Evolutionary conservation across 64 coral and sea anemone genomes (phyloP), one percentile per base, ranked within the genome.

Genomic region (Orbicella faveolata): DNA sequence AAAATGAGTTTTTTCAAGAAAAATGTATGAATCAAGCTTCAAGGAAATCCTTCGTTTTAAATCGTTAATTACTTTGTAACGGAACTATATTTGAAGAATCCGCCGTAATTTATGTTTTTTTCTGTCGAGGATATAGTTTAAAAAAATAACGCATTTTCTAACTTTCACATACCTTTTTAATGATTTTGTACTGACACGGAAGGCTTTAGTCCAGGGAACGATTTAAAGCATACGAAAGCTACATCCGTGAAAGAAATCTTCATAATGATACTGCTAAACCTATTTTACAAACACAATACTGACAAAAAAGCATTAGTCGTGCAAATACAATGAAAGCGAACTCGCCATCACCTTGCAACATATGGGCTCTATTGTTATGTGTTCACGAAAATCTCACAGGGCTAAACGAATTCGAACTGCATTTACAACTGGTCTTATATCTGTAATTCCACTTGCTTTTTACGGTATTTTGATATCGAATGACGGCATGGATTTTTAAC

Each of bases 171-270:
- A 59, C 55, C 55, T 59, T 59, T 59, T 59, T 14, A 59, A 59
- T 12, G 55, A 59, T 59, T 59, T 59, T 10, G 55, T 59, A 16
- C 6, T 59, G 55, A 59, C 55, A 59, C 15, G 55, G 15, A 48
- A 59, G 15, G 55, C 55, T 18, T 57, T 62, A 81, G 15, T 30
- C 17, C 44, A 34, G 34, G 30, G 23, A 36, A 82, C 17, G 33
- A 82, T 82, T 82, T 64, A 82, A 74, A 82, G 26, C 57, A 37
- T 33, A 82, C 7, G 30, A 65, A 37, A 82, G 79, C 33, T 39
- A 37, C 14, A 80, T 63, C 5, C 19, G 75, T 41, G 13, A 44
- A 34, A 36, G 54, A 34, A 61, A 81, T 25, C 14, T 55, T 23
- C 26, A 12, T 26, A 11, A 64, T 35, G 25, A 65, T 34, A 59